Evolutionary conservation across 1,140 invertebrate species (phyloP), one percentile per base, ranked within the genome.

Genomic region (Zophobas morio): DNA sequence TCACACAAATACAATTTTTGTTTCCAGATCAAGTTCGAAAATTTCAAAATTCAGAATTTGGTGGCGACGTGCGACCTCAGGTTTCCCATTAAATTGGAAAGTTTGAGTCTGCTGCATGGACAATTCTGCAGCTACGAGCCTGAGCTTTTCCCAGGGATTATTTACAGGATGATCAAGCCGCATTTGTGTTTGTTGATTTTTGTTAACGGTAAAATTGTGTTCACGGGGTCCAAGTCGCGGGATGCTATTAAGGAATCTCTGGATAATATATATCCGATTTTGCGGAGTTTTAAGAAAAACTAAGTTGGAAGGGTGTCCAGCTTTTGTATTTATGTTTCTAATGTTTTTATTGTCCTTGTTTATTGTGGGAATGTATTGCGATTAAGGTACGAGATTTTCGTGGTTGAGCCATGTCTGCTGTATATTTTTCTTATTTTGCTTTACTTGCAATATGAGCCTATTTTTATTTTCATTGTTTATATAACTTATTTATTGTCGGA

Each of bases 1-100:
- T 54, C 3, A 60, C 72, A 74, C 3, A 57, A 20, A 42, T 36
- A 20, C 5, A 77, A 57, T 74, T 33, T 74, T 74, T 76, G 40
- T 32, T 88, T 90, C 51, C 84, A 97, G 94, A 96, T 96, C 0
- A 98, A 97, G 86, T 99, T 99, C 86, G 88, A 93, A 37, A 96
- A 99, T 84, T 99, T 99, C 85, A 99, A 99, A 90, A 94, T 99
- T 82, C 98, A 99, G 89, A 99, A 99, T 87, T 98, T 99, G 88
- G 98, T 99, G 34, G 98, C 97, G 2, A 99, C 96, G 36, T 98
- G 97, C 84, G 98, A 99, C 89, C 92, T 99, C 3, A 94, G 97
- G 84, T 99, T 99, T 89, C 97, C 98, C 0, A 98, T 99, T 78
- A 94, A 96, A 83, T 87, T 99, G 60, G 99, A 99, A 89, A 96